Conservation (phyloP, 2,888 invertebrate species). For the Trissoscelio sp. region DNA sequence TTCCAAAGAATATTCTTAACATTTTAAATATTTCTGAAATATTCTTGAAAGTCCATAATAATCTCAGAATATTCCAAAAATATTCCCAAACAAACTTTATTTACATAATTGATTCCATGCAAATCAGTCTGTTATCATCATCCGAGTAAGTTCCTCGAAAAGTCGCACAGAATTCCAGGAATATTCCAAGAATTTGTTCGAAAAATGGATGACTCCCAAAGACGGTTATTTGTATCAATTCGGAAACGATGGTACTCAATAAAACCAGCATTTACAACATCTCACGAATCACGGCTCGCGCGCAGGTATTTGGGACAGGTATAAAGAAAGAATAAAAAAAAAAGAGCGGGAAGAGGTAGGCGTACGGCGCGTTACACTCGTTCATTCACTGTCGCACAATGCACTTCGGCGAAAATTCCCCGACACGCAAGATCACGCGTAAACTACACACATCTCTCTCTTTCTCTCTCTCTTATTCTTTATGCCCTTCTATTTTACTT, state of each 20-base stretch:
- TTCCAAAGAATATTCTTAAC: too few relatives aligned
- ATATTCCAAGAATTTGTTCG: background rate
- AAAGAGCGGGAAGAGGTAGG: constrained; percentile 53
- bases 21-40: too few relatives aligned
- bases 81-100: too few relatives aligned
- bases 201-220: background rate
- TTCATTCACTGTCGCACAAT: constrained; percentile 62
- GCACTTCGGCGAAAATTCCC: constrained; percentile 51
- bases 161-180: too few relatives aligned
- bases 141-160: too few relatives aligned
- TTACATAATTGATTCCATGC: too few relatives aligned
- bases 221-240: constrained; percentile 23
- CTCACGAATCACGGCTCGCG: constrained; percentile 15
- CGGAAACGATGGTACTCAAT: constrained; percentile 5
- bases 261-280: constrained; percentile 9
- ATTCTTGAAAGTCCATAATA: too few relatives aligned
- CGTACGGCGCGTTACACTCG: constrained; percentile 52
- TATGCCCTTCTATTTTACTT: background rate
- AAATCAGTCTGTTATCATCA: too few relatives aligned
- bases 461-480: constrained; percentile 10
- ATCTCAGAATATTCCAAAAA: too few relatives aligned
- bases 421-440: constrained; percentile 48
- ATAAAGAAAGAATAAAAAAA: constrained; percentile 4
- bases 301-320: constrained; percentile 59
- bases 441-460: background rate